Conservation (phyloP, 2,113 vertebrate species). For the Cyanoderma ruficeps region DNA sequence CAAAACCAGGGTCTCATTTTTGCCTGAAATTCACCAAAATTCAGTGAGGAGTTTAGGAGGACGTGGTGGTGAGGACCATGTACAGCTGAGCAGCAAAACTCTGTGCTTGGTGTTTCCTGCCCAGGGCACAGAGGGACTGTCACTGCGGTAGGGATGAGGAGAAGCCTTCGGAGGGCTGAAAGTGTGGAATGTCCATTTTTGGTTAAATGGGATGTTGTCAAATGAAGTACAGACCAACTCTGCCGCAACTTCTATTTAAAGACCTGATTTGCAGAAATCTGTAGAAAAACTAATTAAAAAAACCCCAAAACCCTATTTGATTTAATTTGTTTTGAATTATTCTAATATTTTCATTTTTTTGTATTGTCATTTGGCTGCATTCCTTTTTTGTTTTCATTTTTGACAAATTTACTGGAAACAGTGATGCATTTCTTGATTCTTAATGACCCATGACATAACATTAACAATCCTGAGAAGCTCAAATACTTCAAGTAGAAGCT, state of each 20-base stretch:
- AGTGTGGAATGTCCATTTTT: background rate
- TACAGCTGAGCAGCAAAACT: background rate
- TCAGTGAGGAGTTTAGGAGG: background rate
- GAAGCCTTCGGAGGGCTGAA: background rate
- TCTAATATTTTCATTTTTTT: background rate
- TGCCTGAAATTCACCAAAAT: background rate
- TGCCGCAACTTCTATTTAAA: background rate
- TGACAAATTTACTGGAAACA: background rate
- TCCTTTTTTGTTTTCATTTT: background rate
- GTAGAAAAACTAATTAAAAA: background rate
- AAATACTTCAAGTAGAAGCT: background rate
- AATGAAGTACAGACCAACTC: background rate
- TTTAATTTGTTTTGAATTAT: background rate
- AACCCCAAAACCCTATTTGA: fast-evolving
- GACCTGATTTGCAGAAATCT: background rate
- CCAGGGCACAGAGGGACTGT: background rate
- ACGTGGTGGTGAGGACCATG: background rate
- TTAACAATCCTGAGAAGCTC: background rate
- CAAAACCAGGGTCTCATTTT: background rate
- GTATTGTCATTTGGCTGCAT: background rate
- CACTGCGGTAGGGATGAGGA: background rate
- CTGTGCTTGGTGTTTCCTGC: background rate
- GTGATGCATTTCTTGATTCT: background rate
- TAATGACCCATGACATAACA: background rate
- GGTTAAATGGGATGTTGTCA: background rate